Evolutionary conservation across 2,113 vertebrate genomes (phyloP).

Genomic region (Nycticebus coucang): DNA sequence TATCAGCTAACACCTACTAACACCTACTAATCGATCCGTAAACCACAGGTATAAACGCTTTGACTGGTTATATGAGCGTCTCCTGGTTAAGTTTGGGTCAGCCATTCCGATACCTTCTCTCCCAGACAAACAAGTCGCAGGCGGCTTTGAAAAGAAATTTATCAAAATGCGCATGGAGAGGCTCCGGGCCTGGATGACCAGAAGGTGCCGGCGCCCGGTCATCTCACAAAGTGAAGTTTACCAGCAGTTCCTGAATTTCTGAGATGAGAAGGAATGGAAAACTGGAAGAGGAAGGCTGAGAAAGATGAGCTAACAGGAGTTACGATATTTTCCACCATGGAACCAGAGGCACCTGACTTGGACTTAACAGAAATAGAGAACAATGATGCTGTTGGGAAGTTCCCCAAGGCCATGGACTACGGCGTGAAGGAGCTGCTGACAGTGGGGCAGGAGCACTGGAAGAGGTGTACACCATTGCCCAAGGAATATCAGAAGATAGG

Average conservation of each 20-base stretch:
- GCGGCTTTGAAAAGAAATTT: slow-evolving; percentile 53
- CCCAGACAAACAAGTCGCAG: slow-evolving; percentile 99
- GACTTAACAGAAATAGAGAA: slow-evolving; percentile 95
- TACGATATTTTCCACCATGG: slow-evolving; percentile 97
- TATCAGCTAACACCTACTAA: slow-evolving; percentile 95
- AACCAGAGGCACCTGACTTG: slow-evolving; percentile 94
- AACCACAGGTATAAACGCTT: slow-evolving; percentile 99
- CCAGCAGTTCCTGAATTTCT: too few species aligned
- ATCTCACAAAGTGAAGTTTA: too few species aligned
- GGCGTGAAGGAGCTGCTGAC: slow-evolving; percentile 97
- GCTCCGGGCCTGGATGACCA: too few species aligned
- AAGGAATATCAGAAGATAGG: too few species aligned
- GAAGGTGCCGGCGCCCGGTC: too few species aligned
- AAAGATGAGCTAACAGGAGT: slow-evolving; percentile 97
- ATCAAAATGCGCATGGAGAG: too few species aligned
- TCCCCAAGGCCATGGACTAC: slow-evolving; percentile 98
- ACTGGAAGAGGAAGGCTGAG: slow-evolving; percentile 97
- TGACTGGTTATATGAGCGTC: slow-evolving; percentile 98
- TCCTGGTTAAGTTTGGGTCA: slow-evolving; percentile 97
- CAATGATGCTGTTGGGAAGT: slow-evolving; percentile 95
- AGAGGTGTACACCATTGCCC: slow-evolving; percentile 90
- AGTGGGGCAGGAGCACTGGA: slow-evolving; percentile 98
- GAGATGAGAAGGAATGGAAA: slow-evolving; percentile 93
- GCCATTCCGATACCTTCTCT: slow-evolving; percentile 97
- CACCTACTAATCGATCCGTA: slow-evolving; percentile 96